phyloP scores from a whole-genome alignment of 1,140 invertebrate species.

The Bombyx mandarina region DNA sequence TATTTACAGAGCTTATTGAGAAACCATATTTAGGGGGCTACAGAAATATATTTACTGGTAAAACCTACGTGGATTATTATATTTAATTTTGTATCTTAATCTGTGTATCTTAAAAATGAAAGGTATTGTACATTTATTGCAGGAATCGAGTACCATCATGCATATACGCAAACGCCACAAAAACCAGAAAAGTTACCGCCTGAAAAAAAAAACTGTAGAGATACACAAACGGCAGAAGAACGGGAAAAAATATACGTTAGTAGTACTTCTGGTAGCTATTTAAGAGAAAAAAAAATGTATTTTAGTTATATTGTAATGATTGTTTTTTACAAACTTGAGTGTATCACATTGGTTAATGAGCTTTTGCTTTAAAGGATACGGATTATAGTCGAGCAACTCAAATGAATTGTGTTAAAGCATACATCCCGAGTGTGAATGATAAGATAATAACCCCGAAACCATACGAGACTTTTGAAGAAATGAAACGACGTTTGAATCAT shows the following conservation, averaged over 20 bases:
- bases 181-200: conserved; percentile 61
- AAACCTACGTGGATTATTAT: background rate
- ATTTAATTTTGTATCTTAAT: background rate
- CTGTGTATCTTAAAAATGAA: background rate
- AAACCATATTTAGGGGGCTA: conserved; percentile 79
- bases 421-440: conserved; percentile 73
- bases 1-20: conserved; percentile 69
- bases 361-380: conserved; percentile 50
- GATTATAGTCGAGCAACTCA: conserved; percentile 68
- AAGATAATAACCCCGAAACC: conserved; percentile 67
- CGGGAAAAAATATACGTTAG: conserved; percentile 52
- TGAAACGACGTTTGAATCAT: conserved; percentile 62
- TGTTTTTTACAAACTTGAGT: too few species aligned
- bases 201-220: conserved; percentile 68
- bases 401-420: conserved; percentile 70
- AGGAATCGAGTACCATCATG: conserved; percentile 73
- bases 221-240: conserved; percentile 73
- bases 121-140: conserved; percentile 13
- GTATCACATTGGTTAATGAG: too few species aligned
- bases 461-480: conserved; percentile 72
- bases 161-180: conserved; percentile 76
- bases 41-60: conserved; percentile 69
- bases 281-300: background rate
- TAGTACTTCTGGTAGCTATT: conserved; percentile 7
- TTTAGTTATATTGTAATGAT: too few species aligned